These are phyloP conservation scores for Hippocampus abdominalis DNA, from an alignment of 2,113 vertebrate species.

Conservation along the genomic window DNA sequence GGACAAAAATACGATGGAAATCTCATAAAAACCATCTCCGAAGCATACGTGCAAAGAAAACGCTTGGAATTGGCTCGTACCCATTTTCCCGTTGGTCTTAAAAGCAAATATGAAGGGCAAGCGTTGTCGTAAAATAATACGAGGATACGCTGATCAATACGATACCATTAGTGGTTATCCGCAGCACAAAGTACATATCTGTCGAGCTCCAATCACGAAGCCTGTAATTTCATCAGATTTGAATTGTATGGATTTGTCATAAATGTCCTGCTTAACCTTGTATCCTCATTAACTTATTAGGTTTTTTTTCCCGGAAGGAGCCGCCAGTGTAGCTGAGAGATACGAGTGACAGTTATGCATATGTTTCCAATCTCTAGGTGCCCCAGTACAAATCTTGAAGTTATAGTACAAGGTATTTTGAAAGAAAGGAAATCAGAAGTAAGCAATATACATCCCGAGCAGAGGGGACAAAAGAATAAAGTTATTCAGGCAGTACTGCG, in stretches of 20 bases:
- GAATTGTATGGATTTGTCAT: background rate
- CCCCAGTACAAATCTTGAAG: conserved; percentile 1
- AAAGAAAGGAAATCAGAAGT: background rate
- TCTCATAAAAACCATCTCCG: background rate
- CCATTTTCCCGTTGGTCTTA: background rate
- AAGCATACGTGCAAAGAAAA: conserved; percentile 6
- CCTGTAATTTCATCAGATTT: background rate
- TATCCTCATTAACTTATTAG: conserved; percentile 9
- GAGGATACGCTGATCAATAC: conserved; percentile 5
- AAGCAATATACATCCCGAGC: background rate
- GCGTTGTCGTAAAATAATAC: background rate
- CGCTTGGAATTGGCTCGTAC: conserved; percentile 10
- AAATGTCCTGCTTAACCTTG: background rate
- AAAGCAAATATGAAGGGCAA: conserved; percentile 10
- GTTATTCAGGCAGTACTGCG: background rate
- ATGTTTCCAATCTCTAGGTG: conserved; percentile 3
- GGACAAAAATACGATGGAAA: background rate
- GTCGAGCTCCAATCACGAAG: background rate
- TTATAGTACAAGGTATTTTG: background rate
- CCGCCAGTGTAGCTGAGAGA: background rate
- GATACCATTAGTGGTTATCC: background rate
- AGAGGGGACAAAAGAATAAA: background rate
- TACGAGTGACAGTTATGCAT: background rate
- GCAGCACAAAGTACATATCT: conserved; percentile 2
- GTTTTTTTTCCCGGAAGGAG: background rate